Conservation (phyloP, 2,113 vertebrate genomes). For the Patagioenas fasciata region DNA sequence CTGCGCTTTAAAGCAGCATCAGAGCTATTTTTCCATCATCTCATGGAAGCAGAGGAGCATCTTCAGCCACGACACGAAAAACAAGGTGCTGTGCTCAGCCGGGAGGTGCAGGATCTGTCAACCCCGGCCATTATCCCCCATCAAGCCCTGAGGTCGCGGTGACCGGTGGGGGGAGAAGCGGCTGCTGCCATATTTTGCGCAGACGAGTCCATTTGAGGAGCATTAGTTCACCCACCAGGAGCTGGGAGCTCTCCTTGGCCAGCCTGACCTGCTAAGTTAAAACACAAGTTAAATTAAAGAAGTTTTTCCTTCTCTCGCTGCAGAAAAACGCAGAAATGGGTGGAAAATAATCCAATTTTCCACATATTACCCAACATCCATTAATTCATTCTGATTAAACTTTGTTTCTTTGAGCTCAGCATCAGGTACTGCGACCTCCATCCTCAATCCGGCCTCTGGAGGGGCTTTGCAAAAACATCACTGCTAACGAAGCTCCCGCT, state of each 20-base stretch:
- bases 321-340: rapidly evolving
- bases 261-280: too few species aligned
- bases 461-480: not conserved
- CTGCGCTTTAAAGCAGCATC: not conserved
- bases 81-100: not conserved
- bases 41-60: not conserved
- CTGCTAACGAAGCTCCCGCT: rapidly evolving
- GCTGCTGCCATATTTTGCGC: rapidly evolving
- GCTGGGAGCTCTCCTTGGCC: not conserved
- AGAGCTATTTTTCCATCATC: not conserved
- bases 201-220: not conserved
- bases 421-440: not conserved
- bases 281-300: too few species aligned
- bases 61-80: rapidly evolving
- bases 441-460: not conserved
- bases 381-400: not conserved
- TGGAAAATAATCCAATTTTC: not conserved
- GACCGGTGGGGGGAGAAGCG: not conserved
- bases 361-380: not conserved
- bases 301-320: not conserved
- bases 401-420: not conserved
- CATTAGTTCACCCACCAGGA: not conserved
- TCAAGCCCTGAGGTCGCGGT: rapidly evolving
- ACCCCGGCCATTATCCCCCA: not conserved
- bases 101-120: not conserved